Conservation (phyloP, 2,888 invertebrate species). For the Rhodophaea formosa region DNA sequence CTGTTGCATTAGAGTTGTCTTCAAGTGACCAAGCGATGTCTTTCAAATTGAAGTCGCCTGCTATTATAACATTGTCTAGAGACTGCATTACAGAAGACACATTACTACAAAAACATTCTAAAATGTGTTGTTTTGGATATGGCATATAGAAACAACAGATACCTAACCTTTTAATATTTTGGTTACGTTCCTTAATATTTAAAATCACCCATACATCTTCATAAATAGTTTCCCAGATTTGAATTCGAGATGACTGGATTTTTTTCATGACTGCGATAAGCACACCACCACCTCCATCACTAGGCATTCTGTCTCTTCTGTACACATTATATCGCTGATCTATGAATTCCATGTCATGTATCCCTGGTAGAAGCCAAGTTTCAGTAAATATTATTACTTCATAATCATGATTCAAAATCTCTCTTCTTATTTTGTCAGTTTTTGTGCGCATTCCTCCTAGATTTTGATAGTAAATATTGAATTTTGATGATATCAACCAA, state of each 20-base stretch:
- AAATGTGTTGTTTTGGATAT: not conserved
- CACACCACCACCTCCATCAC: not conserved
- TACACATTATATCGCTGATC: not conserved
- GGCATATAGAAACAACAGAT: not conserved
- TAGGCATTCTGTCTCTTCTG: not conserved
- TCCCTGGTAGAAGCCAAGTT: not conserved
- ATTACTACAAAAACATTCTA: constrained; percentile 5
- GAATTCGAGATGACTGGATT: not conserved
- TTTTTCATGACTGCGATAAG: not conserved
- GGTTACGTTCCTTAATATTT: not conserved
- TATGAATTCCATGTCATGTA: not conserved
- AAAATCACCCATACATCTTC: not conserved
- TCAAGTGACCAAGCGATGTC: not conserved
- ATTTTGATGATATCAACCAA: too few relatives aligned
- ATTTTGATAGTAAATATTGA: too few relatives aligned
- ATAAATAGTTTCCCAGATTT: not conserved
- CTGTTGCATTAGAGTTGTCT: not conserved
- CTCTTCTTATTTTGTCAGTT: too few relatives aligned
- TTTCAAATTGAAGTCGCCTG: not conserved
- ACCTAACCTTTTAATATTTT: not conserved
- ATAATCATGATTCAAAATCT: not conserved
- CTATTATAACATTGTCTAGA: not conserved
- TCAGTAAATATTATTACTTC: not conserved
- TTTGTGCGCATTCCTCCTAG: too few relatives aligned
- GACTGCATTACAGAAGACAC: not conserved